Percentiles rank a stretch among this genome's conserved stretches.
Evolutionary conservation across 2,888 invertebrate species (phyloP).

Genomic region (Resseliella maxima): DNA sequence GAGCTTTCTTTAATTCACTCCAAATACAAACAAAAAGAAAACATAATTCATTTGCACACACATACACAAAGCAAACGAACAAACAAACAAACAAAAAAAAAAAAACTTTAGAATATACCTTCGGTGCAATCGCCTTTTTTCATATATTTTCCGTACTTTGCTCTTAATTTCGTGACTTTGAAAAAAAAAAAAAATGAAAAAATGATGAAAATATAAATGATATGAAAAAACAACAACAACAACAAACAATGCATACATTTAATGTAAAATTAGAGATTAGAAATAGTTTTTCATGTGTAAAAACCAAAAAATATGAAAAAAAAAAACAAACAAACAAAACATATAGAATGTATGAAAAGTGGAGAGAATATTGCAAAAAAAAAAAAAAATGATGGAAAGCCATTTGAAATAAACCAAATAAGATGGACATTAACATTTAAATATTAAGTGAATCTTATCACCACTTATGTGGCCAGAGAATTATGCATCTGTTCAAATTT

Average conservation of each 20-base stretch:
- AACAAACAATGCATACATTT: background rate
- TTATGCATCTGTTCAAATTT: background rate
- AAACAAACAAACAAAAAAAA: background rate
- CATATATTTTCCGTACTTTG: background rate
- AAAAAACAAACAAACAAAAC: background rate
- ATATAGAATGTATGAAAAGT: background rate
- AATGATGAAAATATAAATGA: background rate
- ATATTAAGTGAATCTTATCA: background rate
- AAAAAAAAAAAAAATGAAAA: background rate
- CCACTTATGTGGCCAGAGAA: background rate
- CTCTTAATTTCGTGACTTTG: background rate
- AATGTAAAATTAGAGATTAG: constrained; percentile 4
- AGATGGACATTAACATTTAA: background rate
- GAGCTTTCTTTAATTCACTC: no score
- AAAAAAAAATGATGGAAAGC: background rate
- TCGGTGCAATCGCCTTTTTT: background rate
- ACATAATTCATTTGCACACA: no score
- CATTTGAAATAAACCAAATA: background rate
- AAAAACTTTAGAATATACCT: background rate
- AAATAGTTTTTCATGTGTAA: constrained; percentile 10
- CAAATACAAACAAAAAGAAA: no score
- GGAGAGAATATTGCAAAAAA: background rate
- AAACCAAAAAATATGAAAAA: background rate
- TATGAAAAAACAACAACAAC: no score
- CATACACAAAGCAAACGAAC: no score